Evolutionary conservation across 2,888 invertebrate genomes (phyloP), one percentile per base, ranked within the genome.

Genomic region (Arge pagana): DNA sequence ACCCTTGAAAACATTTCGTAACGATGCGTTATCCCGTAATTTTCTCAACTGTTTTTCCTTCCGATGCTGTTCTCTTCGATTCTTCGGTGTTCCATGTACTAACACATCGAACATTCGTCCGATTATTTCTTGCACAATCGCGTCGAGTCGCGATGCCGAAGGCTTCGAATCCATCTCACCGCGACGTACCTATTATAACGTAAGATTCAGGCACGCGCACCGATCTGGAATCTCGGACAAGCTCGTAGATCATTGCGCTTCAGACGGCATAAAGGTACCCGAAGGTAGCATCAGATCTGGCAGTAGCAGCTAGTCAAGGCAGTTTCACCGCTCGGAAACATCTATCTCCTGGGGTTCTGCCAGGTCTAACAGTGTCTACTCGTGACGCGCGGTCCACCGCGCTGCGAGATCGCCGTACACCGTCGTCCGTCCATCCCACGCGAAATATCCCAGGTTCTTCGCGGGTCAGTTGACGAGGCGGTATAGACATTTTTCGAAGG

Each of bases 101-200:
- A n/a, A n/a, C n/a, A n/a, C n/a, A n/a, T n/a, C n/a, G n/a, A n/a
- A n/a, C n/a, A n/a, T n/a, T n/a, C n/a, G n/a, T n/a, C n/a, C n/a
- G n/a, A n/a, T n/a, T n/a, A n/a, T n/a, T n/a, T n/a, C n/a, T n/a
- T n/a, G n/a, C n/a, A n/a, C n/a, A n/a, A n/a, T n/a, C n/a, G n/a
- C n/a, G n/a, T n/a, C n/a, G n/a, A n/a, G n/a, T n/a, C n/a, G n/a
- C n/a, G n/a, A n/a, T n/a, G n/a, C n/a, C n/a, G n/a, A n/a, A n/a
- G n/a, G n/a, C n/a, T n/a, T n/a, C n/a, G n/a, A n/a, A n/a, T n/a
- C n/a, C n/a, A n/a, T n/a, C n/a, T n/a, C n/a, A n/a, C n/a, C n/a
- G n/a, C n/a, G n/a, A n/a, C n/a, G n/a, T n/a, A 61, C 60, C 56
- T 60, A 62, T 60, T 62, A 59, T 58, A 56, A 61, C 54, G 54